phyloP scores from a whole-genome alignment of 1,140 invertebrate genomes.

The Lordiphosa collinella region DNA sequence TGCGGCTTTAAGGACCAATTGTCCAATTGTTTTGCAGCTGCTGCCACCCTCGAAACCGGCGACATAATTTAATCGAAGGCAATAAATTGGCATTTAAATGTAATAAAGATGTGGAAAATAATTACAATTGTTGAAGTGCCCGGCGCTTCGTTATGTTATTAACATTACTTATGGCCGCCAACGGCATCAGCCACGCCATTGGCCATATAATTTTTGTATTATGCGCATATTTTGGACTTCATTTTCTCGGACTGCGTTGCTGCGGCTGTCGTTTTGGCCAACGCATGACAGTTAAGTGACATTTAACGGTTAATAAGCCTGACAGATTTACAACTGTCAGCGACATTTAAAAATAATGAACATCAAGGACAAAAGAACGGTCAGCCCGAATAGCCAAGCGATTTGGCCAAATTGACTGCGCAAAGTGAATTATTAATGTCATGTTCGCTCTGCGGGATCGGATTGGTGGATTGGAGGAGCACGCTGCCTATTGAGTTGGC shows the following conservation, averaged over 20 bases:
- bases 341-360: conserved; percentile 73
- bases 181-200: conserved; percentile 15
- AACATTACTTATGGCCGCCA: conserved; percentile 43
- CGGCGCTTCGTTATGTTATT: conserved; percentile 41
- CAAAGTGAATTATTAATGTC: conserved; percentile 78
- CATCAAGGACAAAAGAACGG: conserved; percentile 35
- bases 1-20: conserved; percentile 1
- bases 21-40: too few species aligned
- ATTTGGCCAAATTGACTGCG: conserved; percentile 75
- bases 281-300: conserved; percentile 73
- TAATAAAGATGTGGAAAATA: conserved; percentile 74
- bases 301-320: conserved; percentile 78
- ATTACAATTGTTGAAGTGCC: conserved; percentile 48
- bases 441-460: conserved; percentile 34
- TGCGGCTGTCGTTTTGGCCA: conserved; percentile 32
- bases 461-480: background rate
- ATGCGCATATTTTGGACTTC: conserved; percentile 67
- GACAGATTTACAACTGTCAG: conserved; percentile 77
- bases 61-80: conserved; percentile 71
- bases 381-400: conserved; percentile 49
- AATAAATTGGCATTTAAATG: conserved; percentile 78
- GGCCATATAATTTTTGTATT: conserved; percentile 46
- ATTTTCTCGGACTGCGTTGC: conserved; percentile 33
- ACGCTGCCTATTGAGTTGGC: conserved; percentile 48
- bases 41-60: background rate